phyloP scores from a whole-genome alignment of 2,797 vertebrate genomes.

The Nannoperca australis region DNA sequence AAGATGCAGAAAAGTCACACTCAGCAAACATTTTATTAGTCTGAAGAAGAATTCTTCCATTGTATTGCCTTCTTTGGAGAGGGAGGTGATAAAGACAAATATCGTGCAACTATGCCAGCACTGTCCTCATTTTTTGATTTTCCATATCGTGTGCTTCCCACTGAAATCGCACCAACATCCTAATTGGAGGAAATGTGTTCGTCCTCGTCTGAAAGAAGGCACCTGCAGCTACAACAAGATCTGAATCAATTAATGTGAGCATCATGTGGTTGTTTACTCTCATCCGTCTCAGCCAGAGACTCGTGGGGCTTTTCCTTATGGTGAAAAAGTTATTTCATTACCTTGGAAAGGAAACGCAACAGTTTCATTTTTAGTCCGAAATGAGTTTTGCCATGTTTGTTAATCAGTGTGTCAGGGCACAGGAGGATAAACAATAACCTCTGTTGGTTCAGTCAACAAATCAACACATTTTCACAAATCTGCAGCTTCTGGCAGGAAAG shows the following conservation, averaged over 20 bases:
- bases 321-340: slow-evolving; percentile 18
- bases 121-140: neutral
- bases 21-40: slow-evolving; percentile 1
- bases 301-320: slow-evolving; percentile 19
- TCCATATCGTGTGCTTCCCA: slow-evolving; percentile 6
- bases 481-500: neutral
- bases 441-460: slow-evolving; percentile 19
- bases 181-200: slow-evolving; percentile 38
- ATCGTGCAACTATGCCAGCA: neutral
- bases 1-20: slow-evolving; percentile 2
- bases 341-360: neutral
- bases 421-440: slow-evolving; percentile 16
- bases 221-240: slow-evolving; percentile 31
- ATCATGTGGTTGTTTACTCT: slow-evolving; percentile 35
- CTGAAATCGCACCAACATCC: slow-evolving; percentile 6
- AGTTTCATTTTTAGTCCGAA: neutral
- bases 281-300: slow-evolving; percentile 18
- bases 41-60: neutral
- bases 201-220: slow-evolving; percentile 19
- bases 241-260: slow-evolving; percentile 28
- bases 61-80: neutral
- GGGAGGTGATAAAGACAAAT: neutral
- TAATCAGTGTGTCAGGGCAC: slow-evolving; percentile 4
- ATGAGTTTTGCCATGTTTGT: neutral
- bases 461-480: slow-evolving; percentile 16